Conservation (phyloP, 1,140 invertebrate genomes). For the Drosophila bifasciata region DNA sequence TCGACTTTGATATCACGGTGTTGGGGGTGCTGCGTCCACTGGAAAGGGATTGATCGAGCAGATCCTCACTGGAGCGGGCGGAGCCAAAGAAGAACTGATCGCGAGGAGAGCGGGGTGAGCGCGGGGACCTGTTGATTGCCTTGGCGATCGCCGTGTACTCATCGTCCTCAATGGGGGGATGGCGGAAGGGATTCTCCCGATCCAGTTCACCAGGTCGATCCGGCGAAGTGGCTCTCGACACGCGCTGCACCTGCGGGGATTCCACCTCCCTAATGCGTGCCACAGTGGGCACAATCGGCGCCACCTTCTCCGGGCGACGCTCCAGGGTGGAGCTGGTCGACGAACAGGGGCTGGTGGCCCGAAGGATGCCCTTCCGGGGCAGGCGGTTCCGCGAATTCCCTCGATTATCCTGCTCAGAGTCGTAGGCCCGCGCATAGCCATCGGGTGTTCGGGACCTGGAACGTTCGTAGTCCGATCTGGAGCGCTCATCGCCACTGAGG, state of each 20-base stretch:
- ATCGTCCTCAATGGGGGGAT: constrained; percentile 51
- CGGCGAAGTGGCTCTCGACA: constrained; percentile 67
- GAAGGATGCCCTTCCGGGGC: constrained; percentile 76
- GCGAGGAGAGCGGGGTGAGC: constrained; percentile 51
- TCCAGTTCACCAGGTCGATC: constrained; percentile 67
- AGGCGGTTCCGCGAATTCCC: constrained; percentile 36
- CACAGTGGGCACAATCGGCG: constrained; percentile 70
- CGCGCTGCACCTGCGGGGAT: constrained; percentile 64
- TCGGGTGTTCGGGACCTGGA: constrained; percentile 74
- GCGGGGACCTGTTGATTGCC: constrained; percentile 68
- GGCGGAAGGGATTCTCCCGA: constrained; percentile 80
- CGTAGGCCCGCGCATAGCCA: constrained; percentile 64
- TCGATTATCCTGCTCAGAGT: constrained; percentile 78
- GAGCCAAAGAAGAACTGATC: constrained; percentile 77
- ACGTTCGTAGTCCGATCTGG: constrained; percentile 78
- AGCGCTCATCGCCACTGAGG: constrained; percentile 80
- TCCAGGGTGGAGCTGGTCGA: constrained; percentile 66
- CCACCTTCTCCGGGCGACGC: constrained; percentile 52
- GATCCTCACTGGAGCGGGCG: constrained; percentile 73
- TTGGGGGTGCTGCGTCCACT: constrained; percentile 73
- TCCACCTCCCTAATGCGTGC: constrained; percentile 76
- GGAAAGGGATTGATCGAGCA: constrained; percentile 69
- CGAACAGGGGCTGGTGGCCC: constrained; percentile 73
- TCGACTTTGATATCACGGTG: constrained; percentile 71
- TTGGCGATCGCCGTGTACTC: constrained; percentile 77